Conservation (phyloP, 1,140 invertebrate species). For the Apis mellifera region Amel_HAv3.1 CM009944.2:1316001-1316500, state of each 20-base stretch:
- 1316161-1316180: too few relatives aligned
- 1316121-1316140: too few relatives aligned
- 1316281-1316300: not conserved
- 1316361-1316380: conserved; percentile 21
- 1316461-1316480: too few relatives aligned
- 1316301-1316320: conserved; percentile 1
- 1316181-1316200: too few relatives aligned
- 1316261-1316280: not conserved
- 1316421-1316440: too few relatives aligned
- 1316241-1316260: conserved; percentile 2
- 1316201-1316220: not conserved
- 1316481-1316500: not conserved
- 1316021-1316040: too few relatives aligned
- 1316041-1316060: too few relatives aligned
- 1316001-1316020: too few relatives aligned
- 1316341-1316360: conserved; percentile 32
- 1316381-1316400: conserved; percentile 25
- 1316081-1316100: too few relatives aligned
- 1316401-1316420: conserved; percentile 1
- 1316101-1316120: too few relatives aligned
- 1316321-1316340: conserved; percentile 29
- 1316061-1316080: too few relatives aligned
- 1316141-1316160: too few relatives aligned
- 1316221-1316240: not conserved
- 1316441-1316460: not conserved